Evolutionary conservation across 2,888 invertebrate species (phyloP), one percentile per base, ranked within the genome.

Genomic region (Dasysyrphus albostriatus): DNA sequence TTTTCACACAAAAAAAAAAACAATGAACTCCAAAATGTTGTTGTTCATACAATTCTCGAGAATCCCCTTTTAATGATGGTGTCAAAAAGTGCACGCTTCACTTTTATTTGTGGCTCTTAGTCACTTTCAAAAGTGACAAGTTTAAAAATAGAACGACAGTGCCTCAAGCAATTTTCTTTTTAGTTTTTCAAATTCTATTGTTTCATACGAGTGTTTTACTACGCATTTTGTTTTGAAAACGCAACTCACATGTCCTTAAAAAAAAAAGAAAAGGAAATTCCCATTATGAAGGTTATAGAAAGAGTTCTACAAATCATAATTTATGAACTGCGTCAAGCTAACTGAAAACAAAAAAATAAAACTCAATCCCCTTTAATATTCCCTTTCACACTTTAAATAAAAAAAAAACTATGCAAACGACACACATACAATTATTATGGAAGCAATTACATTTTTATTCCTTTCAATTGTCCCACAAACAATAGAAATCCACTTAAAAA

Each of bases 381-480:
- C 49, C 34, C 34, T 67, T 67, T 67, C 19, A 19, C 67, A 67
- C 67, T 67, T 67, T 1, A 42, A 61, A 42, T 29, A 37, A 63
- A 51, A 61, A 54, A 54, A 61, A 34, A 6, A 29, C 14, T 1
- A 14, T 42, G 7, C 56, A 58, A 61, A 34, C n/a, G 29, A 19
- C 16, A 32, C 34, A 34, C 39, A n/a, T n/a, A 70, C 69, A 61
- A 39, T 75, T 70, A n/a, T 32, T 42, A 61, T 42, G 10, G 39
- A 61, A 73, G 42, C 67, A 84, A 79, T 80, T 79, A 69, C 61
- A 58, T 70, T 79, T 75, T 63, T 67, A 79, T 70, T 75, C 58
- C 39, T 44, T 65, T 79, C 63, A 65, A 77, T 82, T 75, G 79
- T 75, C 61, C 63, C 42, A 56, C 83, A 75, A 76, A 84, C 80